Base-by-base conservation (phyloP, 2,888 invertebrate genomes). In the Pammene fasciana region DNA sequence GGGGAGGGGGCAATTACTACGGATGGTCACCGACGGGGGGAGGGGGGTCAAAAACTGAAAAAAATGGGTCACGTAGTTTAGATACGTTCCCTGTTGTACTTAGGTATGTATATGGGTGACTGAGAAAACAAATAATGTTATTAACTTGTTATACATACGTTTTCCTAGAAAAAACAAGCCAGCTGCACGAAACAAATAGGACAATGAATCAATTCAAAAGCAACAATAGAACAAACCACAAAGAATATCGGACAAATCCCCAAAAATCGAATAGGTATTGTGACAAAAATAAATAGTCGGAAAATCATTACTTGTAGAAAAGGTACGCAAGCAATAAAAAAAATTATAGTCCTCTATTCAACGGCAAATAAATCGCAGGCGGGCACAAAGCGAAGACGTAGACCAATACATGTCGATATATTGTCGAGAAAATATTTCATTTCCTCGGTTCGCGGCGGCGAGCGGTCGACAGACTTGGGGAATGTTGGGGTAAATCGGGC, bases 401-500 rank as follows among this genome's bases (percentile, higher is more conserved):
- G 74, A 74, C 77, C 80, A 77, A 81, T 82, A 79, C 78, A 80
- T 77, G 79, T 82, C 83, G 81, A 82, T 70, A 68, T 82, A 82
- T 81, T 81, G 83, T 82, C 81, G 78, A 72, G 75, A 78, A 85
- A 81, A 83, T 84, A 82, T 82, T 81, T 81, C 79, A 81, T 82
- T 81, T 80, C 76, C 78, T 77, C 74, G 67, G 62, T 50, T 62
- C 48, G 68, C 62, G 41, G 50, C 56, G 36, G 50, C 48, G 16
- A 14, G 41, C 68, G 56, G 62, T 50, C 41, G 57, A 68, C 65
- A 59, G 60, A 60, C 38, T 55, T 67, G 6, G 26, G 52, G 54
- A 34, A 54, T 54, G 34, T 9, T 54, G 13, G 54, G 34, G 54
- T n/a, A 54, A 34, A 54, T 52, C 34, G 34, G 34, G 13, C 0